Base-by-base conservation (phyloP, 2,113 vertebrate species). In the Heliornis fulica region DNA sequence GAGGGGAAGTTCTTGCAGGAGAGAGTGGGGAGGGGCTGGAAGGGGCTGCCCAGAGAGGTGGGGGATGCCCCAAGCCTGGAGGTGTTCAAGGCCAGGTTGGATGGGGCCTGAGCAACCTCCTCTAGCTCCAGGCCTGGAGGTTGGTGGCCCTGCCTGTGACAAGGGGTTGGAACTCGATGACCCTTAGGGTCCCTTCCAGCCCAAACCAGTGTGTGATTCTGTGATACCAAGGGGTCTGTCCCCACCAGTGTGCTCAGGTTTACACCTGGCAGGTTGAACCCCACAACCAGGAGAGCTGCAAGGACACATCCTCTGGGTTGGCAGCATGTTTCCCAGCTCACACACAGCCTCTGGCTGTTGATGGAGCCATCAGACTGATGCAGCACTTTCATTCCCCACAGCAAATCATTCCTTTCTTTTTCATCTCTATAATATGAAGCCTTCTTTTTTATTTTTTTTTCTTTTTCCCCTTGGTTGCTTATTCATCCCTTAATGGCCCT, bases 401-500 rank as follows among this genome's bases (percentile, higher is more conserved):
- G 25, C 8, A 43, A 80, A 81, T 63, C 31, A 25, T 80, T 90
- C 41, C n/a, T 36, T 96, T 51, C 79, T 72, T 75, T 57, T 68
- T 46, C 75, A 72, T 83, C 75, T 77, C 31, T 29, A 15, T 65
- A 15, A 61, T 4, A 20, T 0, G 45, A 43, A 21, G n/a, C 8
- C 6, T 50, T 63, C 66, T 54, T 61, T 40, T 50, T 8, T 18
- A 18, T 40, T 29, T 43, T 38, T 12, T 3, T 13, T 26, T 25
- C 48, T 48, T 1, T 5, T 1, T 5, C 7, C 4, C n/a, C 65
- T 51, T 2, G 1, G 25, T 32, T 94, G 68, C 87, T 93, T 92
- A 91, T 95, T 95, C 83, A 94, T 87, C 66, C 54, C 76, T 83
- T 91, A 81, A 89, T 63, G 56, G 72, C 87, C 34, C 72, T 93